These are phyloP conservation scores for Ceyx erithaca DNA, from an alignment of 2,797 vertebrate genomes.

Conservation along the genomic window DNA sequence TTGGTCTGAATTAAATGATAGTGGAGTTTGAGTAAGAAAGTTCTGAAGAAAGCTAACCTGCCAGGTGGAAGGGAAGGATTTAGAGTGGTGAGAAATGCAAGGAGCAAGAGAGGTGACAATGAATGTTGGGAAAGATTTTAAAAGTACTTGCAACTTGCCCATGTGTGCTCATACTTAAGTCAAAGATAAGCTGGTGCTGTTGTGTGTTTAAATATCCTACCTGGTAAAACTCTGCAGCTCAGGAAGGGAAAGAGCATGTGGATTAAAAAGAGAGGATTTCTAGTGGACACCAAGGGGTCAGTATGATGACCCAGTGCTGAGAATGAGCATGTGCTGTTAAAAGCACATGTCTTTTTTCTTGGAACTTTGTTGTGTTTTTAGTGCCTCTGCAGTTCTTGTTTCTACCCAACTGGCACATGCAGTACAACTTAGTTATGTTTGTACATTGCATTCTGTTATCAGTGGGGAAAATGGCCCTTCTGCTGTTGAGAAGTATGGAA, in stretches of 20 bases:
- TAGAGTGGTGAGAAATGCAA: background rate
- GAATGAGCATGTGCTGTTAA: background rate
- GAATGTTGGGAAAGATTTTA: background rate
- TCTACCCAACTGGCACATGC: background rate
- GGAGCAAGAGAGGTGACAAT: background rate
- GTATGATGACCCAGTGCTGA: background rate
- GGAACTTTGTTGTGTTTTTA: slow-evolving; percentile 7
- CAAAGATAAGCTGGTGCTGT: background rate
- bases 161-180: background rate
- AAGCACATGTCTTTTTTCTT: background rate
- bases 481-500: background rate
- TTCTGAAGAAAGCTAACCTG: background rate
- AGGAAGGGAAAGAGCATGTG: background rate
- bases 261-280: slow-evolving; percentile 43
- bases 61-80: background rate
- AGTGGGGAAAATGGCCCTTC: background rate
- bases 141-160: background rate
- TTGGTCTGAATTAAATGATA: background rate
- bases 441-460: background rate
- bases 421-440: background rate
- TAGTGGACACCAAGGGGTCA: background rate
- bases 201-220: background rate
- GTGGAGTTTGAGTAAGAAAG: background rate
- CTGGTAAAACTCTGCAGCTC: background rate
- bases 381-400: background rate